Percentiles rank a stretch among this genome's conserved stretches.
Conservation (phyloP, 2,797 vertebrate species). For the Sparus aurata region DNA sequence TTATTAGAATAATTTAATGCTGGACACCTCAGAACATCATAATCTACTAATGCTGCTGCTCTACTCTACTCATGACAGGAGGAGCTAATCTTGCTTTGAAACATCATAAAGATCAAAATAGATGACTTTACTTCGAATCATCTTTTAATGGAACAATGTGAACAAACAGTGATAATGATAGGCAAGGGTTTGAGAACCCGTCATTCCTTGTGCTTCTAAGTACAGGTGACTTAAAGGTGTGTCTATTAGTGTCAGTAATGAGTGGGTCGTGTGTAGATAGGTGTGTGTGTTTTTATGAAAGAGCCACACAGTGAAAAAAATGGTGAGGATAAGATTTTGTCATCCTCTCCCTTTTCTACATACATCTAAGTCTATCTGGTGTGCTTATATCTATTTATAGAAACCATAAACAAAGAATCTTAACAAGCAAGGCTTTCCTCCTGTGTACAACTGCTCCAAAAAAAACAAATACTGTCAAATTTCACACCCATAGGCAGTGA, state of each 20-base stretch:
- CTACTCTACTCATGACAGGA: too few relatives aligned
- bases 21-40: too few relatives aligned
- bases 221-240: conserved; percentile 9
- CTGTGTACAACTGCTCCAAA: background rate
- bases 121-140: conserved; percentile 11
- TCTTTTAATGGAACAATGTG: conserved; percentile 28
- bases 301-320: background rate
- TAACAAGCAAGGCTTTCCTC: background rate
- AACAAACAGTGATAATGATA: conserved; percentile 11
- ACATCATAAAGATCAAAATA: conserved; percentile 32
- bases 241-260: conserved; percentile 32
- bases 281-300: conserved; percentile 23
- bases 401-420: conserved; percentile 11
- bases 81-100: background rate
- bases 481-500: conserved; percentile 13
- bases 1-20: too few relatives aligned
- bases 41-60: too few relatives aligned
- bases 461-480: conserved; percentile 4
- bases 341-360: background rate
- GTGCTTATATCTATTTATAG: background rate
- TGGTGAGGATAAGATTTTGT: background rate
- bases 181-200: background rate
- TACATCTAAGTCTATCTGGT: background rate
- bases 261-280: conserved; percentile 17
- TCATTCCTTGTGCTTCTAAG: conserved; percentile 23